These are phyloP conservation scores for Phataginus tetradactyla DNA, from an alignment of 2,797 vertebrate species.

Conservation along the genomic window DNA sequence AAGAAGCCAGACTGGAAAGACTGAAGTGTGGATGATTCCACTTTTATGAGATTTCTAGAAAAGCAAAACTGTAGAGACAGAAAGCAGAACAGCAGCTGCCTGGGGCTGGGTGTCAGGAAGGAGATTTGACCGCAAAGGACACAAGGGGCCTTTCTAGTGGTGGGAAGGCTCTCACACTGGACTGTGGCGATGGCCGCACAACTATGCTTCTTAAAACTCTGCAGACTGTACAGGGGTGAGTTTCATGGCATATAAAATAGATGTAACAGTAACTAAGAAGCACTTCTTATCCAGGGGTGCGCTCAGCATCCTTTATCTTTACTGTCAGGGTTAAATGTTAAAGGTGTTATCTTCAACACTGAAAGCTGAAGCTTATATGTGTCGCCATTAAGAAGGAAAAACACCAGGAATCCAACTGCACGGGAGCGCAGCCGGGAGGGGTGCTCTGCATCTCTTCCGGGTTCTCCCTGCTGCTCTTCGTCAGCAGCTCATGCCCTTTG, in stretches of 20 bases:
- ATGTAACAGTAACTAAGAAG: neutral
- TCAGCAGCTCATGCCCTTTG: neutral
- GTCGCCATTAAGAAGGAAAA: neutral
- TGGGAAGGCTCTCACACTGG: neutral
- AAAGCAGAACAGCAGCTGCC: neutral
- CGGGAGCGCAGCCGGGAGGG: neutral
- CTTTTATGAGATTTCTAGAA: slow-evolving; percentile 5
- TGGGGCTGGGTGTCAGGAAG: neutral
- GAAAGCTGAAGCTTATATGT: neutral
- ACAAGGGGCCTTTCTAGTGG: neutral
- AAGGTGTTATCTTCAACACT: neutral
- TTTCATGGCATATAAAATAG: neutral
- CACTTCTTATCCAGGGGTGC: no score
- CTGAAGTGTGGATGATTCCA: neutral
- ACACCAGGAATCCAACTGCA: neutral
- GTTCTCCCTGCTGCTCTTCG: neutral
- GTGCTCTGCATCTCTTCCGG: neutral
- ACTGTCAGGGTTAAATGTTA: neutral
- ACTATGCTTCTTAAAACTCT: neutral
- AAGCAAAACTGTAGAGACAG: slow-evolving; percentile 14
- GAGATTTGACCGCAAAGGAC: neutral
- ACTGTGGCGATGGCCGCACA: neutral
- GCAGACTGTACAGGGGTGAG: neutral
- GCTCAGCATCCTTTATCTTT: neutral
- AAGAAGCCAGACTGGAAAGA: neutral